Conservation (phyloP, 2,113 vertebrate genomes). For the Gasterosteus aculeatus region DNA sequence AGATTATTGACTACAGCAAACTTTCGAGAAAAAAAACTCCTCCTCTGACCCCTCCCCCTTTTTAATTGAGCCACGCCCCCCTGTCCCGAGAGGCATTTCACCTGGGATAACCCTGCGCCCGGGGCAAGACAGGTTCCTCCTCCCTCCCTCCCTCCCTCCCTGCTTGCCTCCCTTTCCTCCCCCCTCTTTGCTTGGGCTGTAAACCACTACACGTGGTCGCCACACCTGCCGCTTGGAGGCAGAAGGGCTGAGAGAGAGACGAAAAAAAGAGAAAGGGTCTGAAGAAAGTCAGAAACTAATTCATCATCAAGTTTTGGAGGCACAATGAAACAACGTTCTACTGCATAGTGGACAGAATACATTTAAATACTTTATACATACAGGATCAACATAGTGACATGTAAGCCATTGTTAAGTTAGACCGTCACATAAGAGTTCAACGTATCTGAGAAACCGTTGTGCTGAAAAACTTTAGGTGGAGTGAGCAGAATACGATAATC, state of each 20-base stretch:
- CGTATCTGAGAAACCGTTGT: not conserved
- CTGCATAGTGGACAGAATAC: not conserved
- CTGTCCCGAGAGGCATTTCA: constrained; percentile 67
- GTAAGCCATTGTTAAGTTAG: not conserved
- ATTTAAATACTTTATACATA: not conserved
- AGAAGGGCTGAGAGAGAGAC: constrained; percentile 29
- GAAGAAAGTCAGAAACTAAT: constrained; percentile 1
- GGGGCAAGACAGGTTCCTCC: constrained; percentile 46
- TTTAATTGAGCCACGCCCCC: constrained; percentile 57
- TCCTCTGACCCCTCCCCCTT: constrained; percentile 49
- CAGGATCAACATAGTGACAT: not conserved
- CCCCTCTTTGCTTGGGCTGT: constrained; percentile 53
- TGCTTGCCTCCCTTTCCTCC: constrained; percentile 38
- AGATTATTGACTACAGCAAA: constrained; percentile 25
- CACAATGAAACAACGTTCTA: not conserved
- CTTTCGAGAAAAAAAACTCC: constrained; percentile 39
- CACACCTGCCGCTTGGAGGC: constrained; percentile 66
- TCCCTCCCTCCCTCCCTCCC: constrained; percentile 46
- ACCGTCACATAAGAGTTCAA: constrained; percentile 17
- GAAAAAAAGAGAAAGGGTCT: constrained; percentile 17
- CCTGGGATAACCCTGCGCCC: constrained; percentile 72
- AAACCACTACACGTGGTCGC: constrained; percentile 60
- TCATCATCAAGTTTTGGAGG: constrained; percentile 1
- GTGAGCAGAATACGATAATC: not conserved
- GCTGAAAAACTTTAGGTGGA: not conserved